Percentiles rank a stretch among this genome's conserved stretches.
These are phyloP conservation scores for Acromyrmex charruanus DNA, from an alignment of 1,140 invertebrate genomes.

Conservation along the genomic window DNA sequence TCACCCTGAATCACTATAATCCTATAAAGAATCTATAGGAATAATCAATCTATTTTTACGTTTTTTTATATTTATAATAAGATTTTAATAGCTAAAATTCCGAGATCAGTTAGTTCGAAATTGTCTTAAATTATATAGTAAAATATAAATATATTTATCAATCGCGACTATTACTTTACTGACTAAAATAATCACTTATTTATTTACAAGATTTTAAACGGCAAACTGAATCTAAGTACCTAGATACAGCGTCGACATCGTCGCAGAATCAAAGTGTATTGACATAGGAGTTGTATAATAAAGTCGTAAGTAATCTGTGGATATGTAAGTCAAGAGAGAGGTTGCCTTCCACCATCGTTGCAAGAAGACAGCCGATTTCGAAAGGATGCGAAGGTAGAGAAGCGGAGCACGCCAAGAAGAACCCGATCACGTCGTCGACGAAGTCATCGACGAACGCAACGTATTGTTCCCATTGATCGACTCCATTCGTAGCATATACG, in stretches of 20 bases:
- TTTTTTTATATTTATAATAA: constrained; percentile 12
- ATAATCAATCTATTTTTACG: neutral
- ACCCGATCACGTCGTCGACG: constrained; percentile 73
- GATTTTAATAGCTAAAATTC: neutral
- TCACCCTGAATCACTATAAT: too few species aligned
- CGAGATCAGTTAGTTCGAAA: neutral
- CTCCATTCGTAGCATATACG: constrained; percentile 57
- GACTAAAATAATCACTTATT: neutral
- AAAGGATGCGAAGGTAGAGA: neutral
- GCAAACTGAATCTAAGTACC: neutral
- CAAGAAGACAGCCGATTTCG: constrained; percentile 29
- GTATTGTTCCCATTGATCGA: constrained; percentile 74
- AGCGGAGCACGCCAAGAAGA: constrained; percentile 46
- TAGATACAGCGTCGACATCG: neutral
- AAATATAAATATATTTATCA: neutral
- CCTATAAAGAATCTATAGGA: neutral
- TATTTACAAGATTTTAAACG: neutral
- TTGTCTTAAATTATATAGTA: neutral
- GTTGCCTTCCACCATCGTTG: neutral
- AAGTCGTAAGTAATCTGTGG: constrained; percentile 27
- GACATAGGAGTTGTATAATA: constrained; percentile 30
- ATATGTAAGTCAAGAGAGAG: constrained; percentile 45
- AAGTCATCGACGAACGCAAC: constrained; percentile 67
- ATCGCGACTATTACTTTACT: neutral
- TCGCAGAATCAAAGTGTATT: neutral